Conservation (phyloP, 1,140 invertebrate genomes). For the Pseudomyrmex gracilis region DNA sequence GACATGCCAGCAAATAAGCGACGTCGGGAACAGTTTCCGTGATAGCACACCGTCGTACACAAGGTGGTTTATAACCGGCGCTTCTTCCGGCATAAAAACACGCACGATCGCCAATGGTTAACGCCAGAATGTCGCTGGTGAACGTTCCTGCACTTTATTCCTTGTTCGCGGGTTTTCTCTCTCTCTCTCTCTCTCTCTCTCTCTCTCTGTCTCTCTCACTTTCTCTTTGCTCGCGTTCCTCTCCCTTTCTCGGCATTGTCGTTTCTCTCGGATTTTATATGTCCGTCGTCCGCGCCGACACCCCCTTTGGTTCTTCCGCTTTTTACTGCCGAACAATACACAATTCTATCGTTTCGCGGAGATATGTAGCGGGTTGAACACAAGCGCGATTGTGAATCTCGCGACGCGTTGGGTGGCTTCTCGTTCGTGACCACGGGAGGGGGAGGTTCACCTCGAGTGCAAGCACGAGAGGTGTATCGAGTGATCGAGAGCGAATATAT, state of each 20-base stretch:
- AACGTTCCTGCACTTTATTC: constrained; percentile 66
- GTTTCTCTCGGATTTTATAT: constrained; percentile 65
- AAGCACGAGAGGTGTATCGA: constrained; percentile 29
- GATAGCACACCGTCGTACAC: constrained; percentile 59
- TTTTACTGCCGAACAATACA: constrained; percentile 64
- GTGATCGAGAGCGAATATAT: constrained; percentile 42
- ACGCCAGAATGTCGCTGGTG: constrained; percentile 60
- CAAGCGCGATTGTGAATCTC: constrained; percentile 17
- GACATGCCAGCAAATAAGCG: constrained; percentile 48
- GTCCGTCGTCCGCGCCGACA: constrained; percentile 50
- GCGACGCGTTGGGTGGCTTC: constrained; percentile 28
- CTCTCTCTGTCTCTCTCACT: constrained; percentile 17
- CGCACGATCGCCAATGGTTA: constrained; percentile 69
- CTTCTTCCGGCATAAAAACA: constrained; percentile 59
- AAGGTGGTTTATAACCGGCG: constrained; percentile 57
- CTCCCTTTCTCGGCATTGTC: not conserved
- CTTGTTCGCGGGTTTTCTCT: constrained; percentile 31
- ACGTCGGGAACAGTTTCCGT: constrained; percentile 31
- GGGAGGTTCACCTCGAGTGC: not conserved
- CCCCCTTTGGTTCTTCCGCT: constrained; percentile 35
- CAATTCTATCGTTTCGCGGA: constrained; percentile 31
- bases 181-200: constrained; percentile 31
- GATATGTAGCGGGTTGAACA: constrained; percentile 22
- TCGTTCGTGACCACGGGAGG: constrained; percentile 32
- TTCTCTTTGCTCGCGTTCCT: not conserved